Conservation (phyloP, 2,797 vertebrate genomes). For the Erithacus rubecula region DNA sequence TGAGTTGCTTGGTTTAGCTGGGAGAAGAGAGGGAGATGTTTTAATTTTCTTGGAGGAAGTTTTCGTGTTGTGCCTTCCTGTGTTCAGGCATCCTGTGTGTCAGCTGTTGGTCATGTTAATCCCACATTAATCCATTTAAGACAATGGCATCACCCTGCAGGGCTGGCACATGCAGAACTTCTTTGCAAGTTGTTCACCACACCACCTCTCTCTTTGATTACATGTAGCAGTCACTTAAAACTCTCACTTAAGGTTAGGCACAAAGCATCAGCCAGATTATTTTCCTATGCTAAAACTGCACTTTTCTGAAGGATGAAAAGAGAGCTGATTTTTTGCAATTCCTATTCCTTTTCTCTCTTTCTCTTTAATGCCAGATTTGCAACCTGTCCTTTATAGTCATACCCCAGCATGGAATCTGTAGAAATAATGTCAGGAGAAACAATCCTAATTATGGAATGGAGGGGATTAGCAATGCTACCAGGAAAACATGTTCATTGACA, state of each 20-base stretch:
- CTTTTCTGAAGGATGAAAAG: background rate
- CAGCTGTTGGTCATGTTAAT: background rate
- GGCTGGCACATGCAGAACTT: background rate
- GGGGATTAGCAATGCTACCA: background rate
- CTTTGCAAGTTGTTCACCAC: background rate
- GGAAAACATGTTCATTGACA: fast-evolving
- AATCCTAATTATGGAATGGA: background rate
- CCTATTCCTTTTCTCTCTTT: background rate
- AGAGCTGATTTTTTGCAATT: background rate
- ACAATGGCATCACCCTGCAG: background rate
- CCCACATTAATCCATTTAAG: background rate
- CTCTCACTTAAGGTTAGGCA: background rate
- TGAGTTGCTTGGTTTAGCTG: background rate
- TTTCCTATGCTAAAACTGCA: background rate
- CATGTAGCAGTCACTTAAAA: background rate
- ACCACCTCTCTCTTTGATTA: background rate
- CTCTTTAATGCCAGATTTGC: background rate
- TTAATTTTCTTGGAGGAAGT: background rate
- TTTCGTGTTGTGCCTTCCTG: background rate
- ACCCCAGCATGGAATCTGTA: background rate
- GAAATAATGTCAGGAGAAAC: background rate
- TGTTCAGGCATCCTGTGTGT: background rate
- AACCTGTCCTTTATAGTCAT: background rate
- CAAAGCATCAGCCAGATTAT: background rate
- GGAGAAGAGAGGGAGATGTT: background rate